A percentile compares a stretch with the other conserved stretches of the same genome.
Conservation (phyloP, 2,113 vertebrate genomes). For the Phalacrocorax brasilianus region DNA sequence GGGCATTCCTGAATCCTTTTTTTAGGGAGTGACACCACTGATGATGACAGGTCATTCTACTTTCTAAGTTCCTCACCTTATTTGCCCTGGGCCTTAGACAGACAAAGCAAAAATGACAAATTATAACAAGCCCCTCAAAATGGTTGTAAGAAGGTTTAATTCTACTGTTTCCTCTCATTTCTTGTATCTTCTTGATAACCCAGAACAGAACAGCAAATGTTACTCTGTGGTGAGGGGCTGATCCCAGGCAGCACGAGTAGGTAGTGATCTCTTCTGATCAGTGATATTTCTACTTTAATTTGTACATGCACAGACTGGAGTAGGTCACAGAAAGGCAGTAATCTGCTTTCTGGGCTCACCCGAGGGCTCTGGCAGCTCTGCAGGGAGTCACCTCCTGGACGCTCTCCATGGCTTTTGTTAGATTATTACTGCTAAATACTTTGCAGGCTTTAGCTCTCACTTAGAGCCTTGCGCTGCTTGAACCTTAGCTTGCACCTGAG, state of each 20-base stretch:
- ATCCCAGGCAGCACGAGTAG: neutral
- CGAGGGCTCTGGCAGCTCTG: neutral
- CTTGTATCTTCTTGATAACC: neutral
- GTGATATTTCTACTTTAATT: neutral
- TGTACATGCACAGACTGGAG: neutral
- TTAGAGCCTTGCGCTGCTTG: neutral
- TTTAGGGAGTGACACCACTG: neutral
- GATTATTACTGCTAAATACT: neutral
- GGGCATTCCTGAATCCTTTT: neutral
- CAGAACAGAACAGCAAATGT: neutral
- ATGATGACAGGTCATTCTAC: neutral
- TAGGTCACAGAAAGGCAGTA: neutral
- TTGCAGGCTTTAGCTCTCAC: neutral
- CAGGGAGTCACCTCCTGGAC: neutral
- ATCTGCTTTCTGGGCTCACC: neutral
- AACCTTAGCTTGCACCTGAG: neutral
- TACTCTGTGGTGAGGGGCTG: neutral
- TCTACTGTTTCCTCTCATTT: neutral
- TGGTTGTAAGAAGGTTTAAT: neutral
- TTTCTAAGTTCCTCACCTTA: neutral
- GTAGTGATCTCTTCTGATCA: neutral
- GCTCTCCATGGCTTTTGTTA: neutral
- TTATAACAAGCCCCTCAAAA: neutral
- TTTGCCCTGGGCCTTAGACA: neutral
- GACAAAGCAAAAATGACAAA: neutral